Conservation (phyloP, 1,140 invertebrate genomes). For the Tenebrio molitor region DNA sequence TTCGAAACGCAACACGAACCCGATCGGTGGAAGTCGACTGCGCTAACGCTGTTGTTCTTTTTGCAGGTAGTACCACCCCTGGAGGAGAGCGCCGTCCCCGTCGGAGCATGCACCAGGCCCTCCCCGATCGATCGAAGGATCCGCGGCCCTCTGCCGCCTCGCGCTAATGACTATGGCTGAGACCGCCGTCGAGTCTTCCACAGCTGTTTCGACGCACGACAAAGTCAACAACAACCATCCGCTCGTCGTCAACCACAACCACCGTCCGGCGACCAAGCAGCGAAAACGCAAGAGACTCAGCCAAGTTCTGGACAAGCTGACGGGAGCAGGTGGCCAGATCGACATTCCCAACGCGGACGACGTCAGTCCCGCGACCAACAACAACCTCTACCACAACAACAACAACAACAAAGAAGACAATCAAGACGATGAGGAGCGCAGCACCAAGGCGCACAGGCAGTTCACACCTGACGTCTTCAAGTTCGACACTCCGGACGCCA, state of each 20-base stretch:
- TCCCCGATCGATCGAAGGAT: slow-evolving; percentile 65
- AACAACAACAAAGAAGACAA: slow-evolving; percentile 64
- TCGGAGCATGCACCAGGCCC: slow-evolving; percentile 66
- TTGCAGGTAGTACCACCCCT: slow-evolving; percentile 47
- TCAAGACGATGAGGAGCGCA: slow-evolving; percentile 55
- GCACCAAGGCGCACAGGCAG: slow-evolving; percentile 55
- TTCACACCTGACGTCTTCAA: slow-evolving; percentile 68
- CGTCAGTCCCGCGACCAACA: slow-evolving; percentile 12
- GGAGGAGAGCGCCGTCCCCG: neutral
- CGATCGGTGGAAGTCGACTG: slow-evolving; percentile 18
- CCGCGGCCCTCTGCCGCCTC: slow-evolving; percentile 72
- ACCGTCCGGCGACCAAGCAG: slow-evolving; percentile 71
- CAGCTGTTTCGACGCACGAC: slow-evolving; percentile 68
- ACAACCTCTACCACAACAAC: slow-evolving; percentile 58
- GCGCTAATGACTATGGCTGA: slow-evolving; percentile 78
- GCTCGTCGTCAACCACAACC: slow-evolving; percentile 74
- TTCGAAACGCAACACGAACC: slow-evolving; percentile 18
- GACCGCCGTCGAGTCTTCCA: slow-evolving; percentile 72
- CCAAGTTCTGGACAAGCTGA: slow-evolving; percentile 80
- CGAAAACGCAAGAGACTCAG: slow-evolving; percentile 82
- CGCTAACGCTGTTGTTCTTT: slow-evolving; percentile 15
- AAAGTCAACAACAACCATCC: slow-evolving; percentile 71
- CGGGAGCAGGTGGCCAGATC: slow-evolving; percentile 55
- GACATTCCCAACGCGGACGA: slow-evolving; percentile 37
- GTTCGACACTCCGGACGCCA: slow-evolving; percentile 69